phyloP scores from a whole-genome alignment of 2,888 invertebrate genomes.

The Drosophila cognata region DNA sequence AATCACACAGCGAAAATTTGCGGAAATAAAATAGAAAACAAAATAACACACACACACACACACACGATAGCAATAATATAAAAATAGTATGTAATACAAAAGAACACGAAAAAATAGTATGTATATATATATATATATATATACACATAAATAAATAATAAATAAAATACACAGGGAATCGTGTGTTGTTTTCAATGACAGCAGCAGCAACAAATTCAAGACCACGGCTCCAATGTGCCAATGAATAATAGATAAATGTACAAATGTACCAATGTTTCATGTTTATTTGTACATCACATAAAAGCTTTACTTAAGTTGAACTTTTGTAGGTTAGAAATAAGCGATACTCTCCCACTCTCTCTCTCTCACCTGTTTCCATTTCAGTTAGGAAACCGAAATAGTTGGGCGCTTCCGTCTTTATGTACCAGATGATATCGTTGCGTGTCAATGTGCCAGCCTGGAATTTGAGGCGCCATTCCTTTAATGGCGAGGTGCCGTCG shows the following conservation, averaged over 20 bases:
- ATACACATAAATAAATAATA: neutral
- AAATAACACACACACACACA: neutral
- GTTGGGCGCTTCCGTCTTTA: slow-evolving; percentile 83
- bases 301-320: neutral
- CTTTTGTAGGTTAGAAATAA: slow-evolving; percentile 5
- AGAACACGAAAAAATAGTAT: neutral
- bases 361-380: slow-evolving; percentile 81
- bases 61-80: slow-evolving; percentile 11
- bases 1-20: slow-evolving; percentile 35
- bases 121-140: neutral
- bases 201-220: slow-evolving; percentile 41
- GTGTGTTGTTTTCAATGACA: slow-evolving; percentile 44
- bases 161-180: slow-evolving; percentile 9
- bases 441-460: slow-evolving; percentile 82
- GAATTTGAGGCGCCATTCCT: slow-evolving; percentile 84
- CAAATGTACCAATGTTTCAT: neutral
- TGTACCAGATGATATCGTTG: slow-evolving; percentile 82
- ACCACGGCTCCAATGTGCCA: slow-evolving; percentile 23
- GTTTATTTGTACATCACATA: neutral
- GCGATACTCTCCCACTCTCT: neutral
- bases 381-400: slow-evolving; percentile 83
- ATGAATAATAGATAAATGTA: neutral
- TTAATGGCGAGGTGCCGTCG: slow-evolving; percentile 77
- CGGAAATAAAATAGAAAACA: slow-evolving; percentile 48
- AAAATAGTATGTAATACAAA: neutral